Evolutionary conservation across 2,113 vertebrate species (phyloP).

Genomic region (Patagioenas fasciata): DNA sequence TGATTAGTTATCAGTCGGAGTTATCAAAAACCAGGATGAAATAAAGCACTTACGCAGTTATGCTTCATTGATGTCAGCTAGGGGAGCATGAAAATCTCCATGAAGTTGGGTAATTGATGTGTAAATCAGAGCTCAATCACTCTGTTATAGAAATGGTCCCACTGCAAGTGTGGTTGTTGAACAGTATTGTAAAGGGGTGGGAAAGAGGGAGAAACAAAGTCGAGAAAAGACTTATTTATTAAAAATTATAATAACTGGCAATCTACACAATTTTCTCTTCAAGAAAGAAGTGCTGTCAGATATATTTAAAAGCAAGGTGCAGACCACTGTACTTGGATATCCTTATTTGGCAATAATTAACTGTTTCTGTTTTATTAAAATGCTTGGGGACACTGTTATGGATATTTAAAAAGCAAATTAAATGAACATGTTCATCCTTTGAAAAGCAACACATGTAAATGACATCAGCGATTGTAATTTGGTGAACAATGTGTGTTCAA

Average conservation of each 20-base stretch:
- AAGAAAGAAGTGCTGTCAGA: conserved; percentile 62
- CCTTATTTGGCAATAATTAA: conserved; percentile 57
- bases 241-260: conserved; percentile 70
- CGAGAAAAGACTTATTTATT: conserved; percentile 71
- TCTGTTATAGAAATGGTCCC: conserved; percentile 80
- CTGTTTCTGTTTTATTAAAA: conserved; percentile 72
- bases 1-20: conserved; percentile 77
- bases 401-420: conserved; percentile 72
- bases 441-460: conserved; percentile 68
- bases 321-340: conserved; percentile 47
- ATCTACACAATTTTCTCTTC: conserved; percentile 70
- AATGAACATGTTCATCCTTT: conserved; percentile 65
- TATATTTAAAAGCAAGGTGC: conserved; percentile 46
- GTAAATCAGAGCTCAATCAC: conserved; percentile 82
- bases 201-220: conserved; percentile 50
- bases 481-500: conserved; percentile 62
- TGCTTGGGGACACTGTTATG: conserved; percentile 54
- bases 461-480: conserved; percentile 66
- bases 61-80: conserved; percentile 77
- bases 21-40: conserved; percentile 77
- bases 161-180: conserved; percentile 75
- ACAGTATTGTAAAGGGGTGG: conserved; percentile 56
- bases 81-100: conserved; percentile 79
- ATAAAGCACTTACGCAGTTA: conserved; percentile 75
- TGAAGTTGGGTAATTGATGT: conserved; percentile 82